A percentile compares a stretch with the other conserved stretches of the same genome.
Evolutionary conservation across 2,888 invertebrate species (phyloP).

Genomic region (Lasioglossum calceatum): DNA sequence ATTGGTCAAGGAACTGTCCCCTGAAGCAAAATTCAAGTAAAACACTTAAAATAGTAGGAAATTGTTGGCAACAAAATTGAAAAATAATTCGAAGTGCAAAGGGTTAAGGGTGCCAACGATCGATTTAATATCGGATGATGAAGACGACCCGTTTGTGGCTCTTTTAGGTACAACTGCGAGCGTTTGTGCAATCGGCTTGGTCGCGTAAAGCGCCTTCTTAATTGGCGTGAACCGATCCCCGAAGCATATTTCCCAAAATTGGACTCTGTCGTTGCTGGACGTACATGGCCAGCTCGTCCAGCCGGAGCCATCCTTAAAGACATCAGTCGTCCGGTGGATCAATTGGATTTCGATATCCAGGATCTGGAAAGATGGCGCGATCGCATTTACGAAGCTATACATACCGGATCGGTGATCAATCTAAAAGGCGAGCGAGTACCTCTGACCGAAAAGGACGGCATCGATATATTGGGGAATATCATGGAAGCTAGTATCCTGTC

Average conservation of each 20-base stretch:
- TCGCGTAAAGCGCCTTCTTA: conserved; percentile 87
- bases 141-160: background rate
- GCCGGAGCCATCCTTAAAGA: conserved; percentile 86
- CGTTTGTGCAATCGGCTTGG: conserved; percentile 90
- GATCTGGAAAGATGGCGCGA: conserved; percentile 92
- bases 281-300: conserved; percentile 91
- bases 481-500: conserved; percentile 90
- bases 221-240: conserved; percentile 89
- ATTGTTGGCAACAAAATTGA: no score
- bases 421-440: conserved; percentile 86
- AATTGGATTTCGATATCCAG: conserved; percentile 88
- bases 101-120: background rate
- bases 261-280: conserved; percentile 91
- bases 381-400: conserved; percentile 90
- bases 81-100: no score
- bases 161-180: conserved; percentile 90
- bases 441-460: conserved; percentile 89
- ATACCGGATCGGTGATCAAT: conserved; percentile 87
- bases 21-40: no score
- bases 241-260: conserved; percentile 95
- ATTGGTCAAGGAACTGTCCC: no score
- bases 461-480: conserved; percentile 92
- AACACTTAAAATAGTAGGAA: no score
- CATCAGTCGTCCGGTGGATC: conserved; percentile 89
- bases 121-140: background rate